Evolutionary conservation across 2,113 vertebrate species (phyloP).

Genomic region (Etheostoma cragini): DNA sequence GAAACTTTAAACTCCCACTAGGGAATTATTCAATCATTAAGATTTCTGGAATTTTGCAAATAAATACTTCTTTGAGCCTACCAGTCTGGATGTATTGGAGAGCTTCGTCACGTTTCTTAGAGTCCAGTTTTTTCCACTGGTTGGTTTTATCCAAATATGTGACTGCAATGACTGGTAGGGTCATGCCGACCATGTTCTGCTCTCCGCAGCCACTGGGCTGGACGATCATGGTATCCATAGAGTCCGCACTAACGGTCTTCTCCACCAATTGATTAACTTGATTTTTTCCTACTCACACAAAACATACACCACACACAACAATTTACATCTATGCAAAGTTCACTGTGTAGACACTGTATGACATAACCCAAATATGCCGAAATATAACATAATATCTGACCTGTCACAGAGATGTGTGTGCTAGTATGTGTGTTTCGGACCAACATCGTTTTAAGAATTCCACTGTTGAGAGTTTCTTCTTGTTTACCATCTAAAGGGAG

Average conservation of each 20-base stretch:
- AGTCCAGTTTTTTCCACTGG: slow-evolving; percentile 75
- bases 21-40: no score
- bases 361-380: not conserved
- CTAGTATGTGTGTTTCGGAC: slow-evolving; percentile 68
- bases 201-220: slow-evolving; percentile 78
- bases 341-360: not conserved
- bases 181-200: slow-evolving; percentile 82
- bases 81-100: slow-evolving; percentile 40
- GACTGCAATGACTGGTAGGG: slow-evolving; percentile 74
- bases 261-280: not conserved
- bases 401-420: slow-evolving; percentile 80
- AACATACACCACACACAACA: no score
- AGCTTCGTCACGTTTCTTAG: slow-evolving; percentile 51
- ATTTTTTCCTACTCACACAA: no score
- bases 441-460: slow-evolving; percentile 45
- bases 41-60: not conserved
- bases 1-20: no score
- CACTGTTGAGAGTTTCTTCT: not conserved
- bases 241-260: slow-evolving; percentile 69
- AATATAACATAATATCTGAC: slow-evolving; percentile 44
- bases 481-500: slow-evolving; percentile 63
- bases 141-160: slow-evolving; percentile 79
- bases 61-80: slow-evolving; percentile 34
- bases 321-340: not conserved
- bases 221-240: slow-evolving; percentile 54